Evolutionary conservation across 2,797 vertebrate species (phyloP), one percentile per base, ranked within the genome.

Genomic region (Paguma larvata): DNA sequence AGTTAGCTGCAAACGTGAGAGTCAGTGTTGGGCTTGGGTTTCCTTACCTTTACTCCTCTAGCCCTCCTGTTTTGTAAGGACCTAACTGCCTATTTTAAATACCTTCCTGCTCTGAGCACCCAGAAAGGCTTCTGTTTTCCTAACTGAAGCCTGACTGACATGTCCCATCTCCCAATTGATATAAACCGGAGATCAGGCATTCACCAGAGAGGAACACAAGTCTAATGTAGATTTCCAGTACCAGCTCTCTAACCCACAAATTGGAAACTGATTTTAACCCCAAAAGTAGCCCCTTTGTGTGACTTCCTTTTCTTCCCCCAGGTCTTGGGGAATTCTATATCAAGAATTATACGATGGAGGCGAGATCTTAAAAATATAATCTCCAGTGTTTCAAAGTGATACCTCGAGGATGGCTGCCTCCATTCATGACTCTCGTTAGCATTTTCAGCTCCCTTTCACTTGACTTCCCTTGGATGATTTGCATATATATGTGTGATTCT

Each of bases 11-110:
- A 79, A 68, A 93, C 11, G 48, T 86, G 62, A 89, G 6, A 41
- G 18, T 27, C 41, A 78, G 70, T 62, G 25, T 38, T 38, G 44
- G 32, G 8, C 62, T 89, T 84, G 32, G 10, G 46, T 91, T 84
- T 67, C 12, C 51, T 90, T 92, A 5, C 14, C 32, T 89, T 84
- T 73, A 67, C 25, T 88, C 34, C 67, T 92, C n/a, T 19, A 70
- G 51, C 6, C 23, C 92, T 84, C 93, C 41, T 93, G 27, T 86
- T 86, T 89, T 63, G 77, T 56, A 83, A 93, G 23, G 38, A 67
- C 6, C 7, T 14, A 63, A n/a, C 56, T 78, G 53, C 5, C 16
- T 83, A 48, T 85, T 97, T 93, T 77, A 90, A 95, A 88, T 67
- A 19, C 13, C 30, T 83, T 91, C 19, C 56, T 93, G 44, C 56